Evolutionary conservation across 1,140 invertebrate genomes (phyloP), one percentile per base, ranked within the genome.

Genomic region (Zaprionus tsacasi): DNA sequence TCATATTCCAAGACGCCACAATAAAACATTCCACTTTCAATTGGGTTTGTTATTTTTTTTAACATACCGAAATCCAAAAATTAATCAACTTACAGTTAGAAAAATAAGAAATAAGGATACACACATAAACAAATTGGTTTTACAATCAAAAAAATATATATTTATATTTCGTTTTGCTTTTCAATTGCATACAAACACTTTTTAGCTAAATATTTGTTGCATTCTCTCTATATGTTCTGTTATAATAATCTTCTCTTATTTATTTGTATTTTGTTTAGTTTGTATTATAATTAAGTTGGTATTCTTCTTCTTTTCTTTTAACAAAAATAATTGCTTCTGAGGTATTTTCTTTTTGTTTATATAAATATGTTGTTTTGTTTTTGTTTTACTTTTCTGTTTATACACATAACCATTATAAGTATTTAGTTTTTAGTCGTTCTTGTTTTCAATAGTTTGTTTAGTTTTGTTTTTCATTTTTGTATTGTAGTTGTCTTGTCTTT

Each of bases 241-340:
- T 52, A 38, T 57, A 25, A 61, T 50, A 63, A 67, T 64, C 54
- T 76, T 79, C 65, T 50, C 59, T 85, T 70, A 43, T 76, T 70
- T 73, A 69, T 73, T 45, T 45, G 40, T 82, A 70, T 57, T 82
- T 76, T 63, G 50, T 80, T 88, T 67, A 58, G 27, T 13, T 73
- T 50, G 27, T 80, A 70, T 78, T 75, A 75, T 78, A 66, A 70
- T 67, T 80, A 65, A 69, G 58, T 72, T 78, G 50, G 10, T 77
- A 76, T 74, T 73, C 45, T 77, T 52, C 60, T 70, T 74, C 79
- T 64, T 78, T 82, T 68, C 25, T 80, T 82, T 75, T 89, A 91
- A 91, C 83, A 91, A 91, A 91, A 91, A 91, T 91, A 91, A 91
- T 91, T 91, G 89, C 85, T 91, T 90, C 59, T 91, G 89, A 91